Evolutionary conservation across 2,888 invertebrate species (phyloP), one percentile per base, ranked within the genome.

Genomic region (Cotesia congregata): DNA sequence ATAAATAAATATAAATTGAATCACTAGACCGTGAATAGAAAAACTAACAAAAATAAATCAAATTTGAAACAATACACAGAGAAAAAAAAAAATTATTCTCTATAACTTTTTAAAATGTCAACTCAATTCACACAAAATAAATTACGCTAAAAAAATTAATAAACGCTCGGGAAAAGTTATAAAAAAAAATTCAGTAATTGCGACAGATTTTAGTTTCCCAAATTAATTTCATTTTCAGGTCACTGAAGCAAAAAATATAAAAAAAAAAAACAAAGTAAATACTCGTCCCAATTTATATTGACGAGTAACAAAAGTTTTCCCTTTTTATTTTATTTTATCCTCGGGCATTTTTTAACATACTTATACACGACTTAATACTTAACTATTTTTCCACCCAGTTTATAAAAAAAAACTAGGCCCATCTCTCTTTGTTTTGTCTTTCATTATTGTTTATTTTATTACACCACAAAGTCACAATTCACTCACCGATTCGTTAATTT

Each of bases 201-300:
- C 60, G 41, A 71, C 60, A 30, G 12, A 65, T 70, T 64, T 65
- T 17, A 40, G 20, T 75, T 17, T 62, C 65, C 64, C 67, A 78
- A 78, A 78, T 72, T 79, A 70, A 82, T 83, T 74, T 80, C 80
- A 80, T 83, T 83, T 85, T 84, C 85, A 85, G 85, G 85, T 86
- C 84, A 84, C 79, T 80, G 82, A 82, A 83, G 80, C 84, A 81
- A 83, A 79, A 82, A 81, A 72, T 74, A 50, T 50, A 61, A 82
- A 20, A 67, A 61, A 73, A 30, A 71, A 20, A 20, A 67, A 61
- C 65, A 30, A 71, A 20, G 65, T 50, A 73, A 67, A 68, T 7
- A 39, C 82, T 76, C 79, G 77, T 78, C 12, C 30, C 20, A 83
- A 77, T 83, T 80, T 82, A 77, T 78, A 79, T 77, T 80, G 83